Evolutionary conservation across 2,113 vertebrate genomes (phyloP).

Genomic region (Eulemur rufifrons): DNA sequence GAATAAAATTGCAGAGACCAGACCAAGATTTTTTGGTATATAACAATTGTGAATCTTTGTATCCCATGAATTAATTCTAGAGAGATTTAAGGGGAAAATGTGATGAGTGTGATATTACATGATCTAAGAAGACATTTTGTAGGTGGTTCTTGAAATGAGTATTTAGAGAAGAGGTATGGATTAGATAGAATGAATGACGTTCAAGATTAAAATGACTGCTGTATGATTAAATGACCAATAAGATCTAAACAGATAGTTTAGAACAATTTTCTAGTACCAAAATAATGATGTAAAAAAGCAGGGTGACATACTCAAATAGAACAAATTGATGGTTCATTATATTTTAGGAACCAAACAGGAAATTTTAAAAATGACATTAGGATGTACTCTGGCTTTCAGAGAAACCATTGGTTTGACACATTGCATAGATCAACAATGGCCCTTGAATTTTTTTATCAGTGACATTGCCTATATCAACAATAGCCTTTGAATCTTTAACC

Average conservation of each 20-base stretch:
- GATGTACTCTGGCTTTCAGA: neutral
- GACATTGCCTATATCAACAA: neutral
- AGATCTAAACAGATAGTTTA: slow-evolving; percentile 10
- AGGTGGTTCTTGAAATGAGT: neutral
- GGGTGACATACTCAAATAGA: neutral
- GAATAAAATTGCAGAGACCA: neutral
- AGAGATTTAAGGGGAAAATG: neutral
- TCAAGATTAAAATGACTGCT: neutral
- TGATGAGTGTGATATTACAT: neutral
- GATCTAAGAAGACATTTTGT: neutral
- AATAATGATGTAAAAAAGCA: neutral
- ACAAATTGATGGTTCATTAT: neutral
- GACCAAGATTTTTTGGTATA: neutral
- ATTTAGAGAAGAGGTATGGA: neutral
- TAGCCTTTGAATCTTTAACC: neutral
- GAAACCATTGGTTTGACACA: neutral
- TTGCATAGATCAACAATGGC: neutral
- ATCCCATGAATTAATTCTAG: slow-evolving; percentile 39
- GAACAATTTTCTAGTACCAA: neutral
- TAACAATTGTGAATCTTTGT: slow-evolving; percentile 27
- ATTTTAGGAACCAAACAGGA: neutral
- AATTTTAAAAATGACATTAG: slow-evolving; percentile 32
- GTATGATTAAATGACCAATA: neutral
- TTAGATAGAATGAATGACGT: neutral
- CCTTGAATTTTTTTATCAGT: neutral